Evolutionary conservation across 2,888 invertebrate species (phyloP).

Genomic region (Pristionchus mayeri): DNA sequence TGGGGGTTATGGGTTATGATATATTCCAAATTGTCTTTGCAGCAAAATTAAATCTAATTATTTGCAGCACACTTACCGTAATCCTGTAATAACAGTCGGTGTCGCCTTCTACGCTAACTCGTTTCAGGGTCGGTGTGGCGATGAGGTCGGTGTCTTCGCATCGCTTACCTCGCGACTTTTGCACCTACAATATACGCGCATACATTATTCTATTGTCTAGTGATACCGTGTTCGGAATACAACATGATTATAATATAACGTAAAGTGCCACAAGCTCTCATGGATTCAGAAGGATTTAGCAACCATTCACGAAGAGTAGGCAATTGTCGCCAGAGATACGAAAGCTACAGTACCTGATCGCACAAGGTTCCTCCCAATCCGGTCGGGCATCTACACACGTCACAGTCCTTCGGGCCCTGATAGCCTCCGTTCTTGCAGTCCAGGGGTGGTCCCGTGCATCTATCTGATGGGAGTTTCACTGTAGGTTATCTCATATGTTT

Average conservation of each 20-base stretch:
- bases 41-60: too few relatives aligned
- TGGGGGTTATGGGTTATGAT: too few relatives aligned
- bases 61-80: too few relatives aligned
- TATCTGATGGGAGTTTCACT: conserved; percentile 49
- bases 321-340: neutral
- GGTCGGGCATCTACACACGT: conserved; percentile 69
- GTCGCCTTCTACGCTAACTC: conserved; percentile 60
- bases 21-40: too few relatives aligned
- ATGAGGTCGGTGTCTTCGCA: conserved; percentile 61
- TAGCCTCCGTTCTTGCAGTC: conserved; percentile 71
- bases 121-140: conserved; percentile 57
- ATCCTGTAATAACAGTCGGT: conserved; percentile 68
- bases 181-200: conserved; percentile 34
- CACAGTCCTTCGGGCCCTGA: conserved; percentile 73
- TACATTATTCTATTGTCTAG: too few relatives aligned
- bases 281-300: neutral
- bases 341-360: conserved; percentile 44
- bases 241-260: too few relatives aligned
- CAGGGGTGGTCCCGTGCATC: conserved; percentile 55
- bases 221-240: too few relatives aligned
- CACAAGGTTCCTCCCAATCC: conserved; percentile 67
- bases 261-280: too few relatives aligned
- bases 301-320: neutral
- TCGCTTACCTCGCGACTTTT: conserved; percentile 42
- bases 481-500: too few relatives aligned